A percentile compares a stretch with the other conserved stretches of the same genome.
phyloP scores from a whole-genome alignment of 2,888 invertebrate genomes.

The Noctuana brunneofusca region DNA sequence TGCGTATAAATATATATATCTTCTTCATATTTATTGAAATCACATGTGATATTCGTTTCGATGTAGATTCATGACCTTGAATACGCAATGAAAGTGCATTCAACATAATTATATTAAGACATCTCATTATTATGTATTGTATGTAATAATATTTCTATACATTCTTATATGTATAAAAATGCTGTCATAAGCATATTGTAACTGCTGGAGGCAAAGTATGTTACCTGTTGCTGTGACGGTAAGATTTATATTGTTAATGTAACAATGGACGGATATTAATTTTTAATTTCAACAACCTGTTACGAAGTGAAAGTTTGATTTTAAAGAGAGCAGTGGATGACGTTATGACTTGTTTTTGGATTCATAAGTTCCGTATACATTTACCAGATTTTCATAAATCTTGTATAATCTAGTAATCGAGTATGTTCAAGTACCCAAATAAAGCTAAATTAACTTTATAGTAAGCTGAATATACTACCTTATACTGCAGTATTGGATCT shows the following conservation, averaged over 20 bases:
- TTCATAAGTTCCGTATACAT: no score
- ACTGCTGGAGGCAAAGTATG: constrained; percentile 6
- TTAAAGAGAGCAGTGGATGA: not conserved
- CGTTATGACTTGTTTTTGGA: no score
- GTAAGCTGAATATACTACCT: no score
- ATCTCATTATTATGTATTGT: no score
- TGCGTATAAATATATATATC: not conserved
- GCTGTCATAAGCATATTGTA: not conserved
- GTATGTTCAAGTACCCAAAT: no score
- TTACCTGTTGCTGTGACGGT: not conserved
- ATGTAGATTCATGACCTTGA: not conserved
- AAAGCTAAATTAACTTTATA: no score
- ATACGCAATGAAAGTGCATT: not conserved
- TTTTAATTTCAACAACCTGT: constrained; percentile 1
- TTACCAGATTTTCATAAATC: no score
- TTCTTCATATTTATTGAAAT: not conserved
- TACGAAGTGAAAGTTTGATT: constrained; percentile 2
- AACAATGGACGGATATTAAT: not conserved
- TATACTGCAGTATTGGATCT: no score
- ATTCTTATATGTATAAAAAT: not conserved
- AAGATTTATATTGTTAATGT: not conserved
- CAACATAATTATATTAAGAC: not conserved
- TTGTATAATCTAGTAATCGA: no score
- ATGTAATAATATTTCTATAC: not conserved
- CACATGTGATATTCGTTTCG: not conserved